A percentile compares a stretch with the other conserved stretches of the same genome.
Evolutionary conservation across 2,888 invertebrate species (phyloP).

Genomic region (Hypomecis atomaria): DNA sequence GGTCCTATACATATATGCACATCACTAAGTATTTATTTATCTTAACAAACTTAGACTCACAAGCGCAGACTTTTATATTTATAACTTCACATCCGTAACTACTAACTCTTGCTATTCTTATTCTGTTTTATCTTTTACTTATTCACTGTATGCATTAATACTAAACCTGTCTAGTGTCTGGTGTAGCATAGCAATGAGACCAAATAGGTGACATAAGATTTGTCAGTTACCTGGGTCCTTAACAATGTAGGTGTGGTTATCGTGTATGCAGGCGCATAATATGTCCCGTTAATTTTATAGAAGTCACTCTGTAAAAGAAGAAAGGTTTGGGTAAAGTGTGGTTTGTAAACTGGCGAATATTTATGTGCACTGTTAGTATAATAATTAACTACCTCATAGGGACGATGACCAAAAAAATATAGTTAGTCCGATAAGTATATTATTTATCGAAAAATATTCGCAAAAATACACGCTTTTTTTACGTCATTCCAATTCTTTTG

Average conservation of each 20-base stretch:
- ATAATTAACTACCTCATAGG: neutral
- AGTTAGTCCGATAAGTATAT: no score
- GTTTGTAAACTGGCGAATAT: neutral
- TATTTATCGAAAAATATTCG: no score
- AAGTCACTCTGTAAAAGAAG: conserved; percentile 83
- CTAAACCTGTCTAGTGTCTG: conserved; percentile 5
- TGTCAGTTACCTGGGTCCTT: conserved; percentile 72
- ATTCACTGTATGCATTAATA: neutral
- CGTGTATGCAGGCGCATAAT: conserved; percentile 72
- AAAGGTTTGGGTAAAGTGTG: conserved; percentile 54
- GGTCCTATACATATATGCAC: no score
- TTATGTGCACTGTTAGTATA: conserved; percentile 2
- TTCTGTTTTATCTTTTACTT: no score
- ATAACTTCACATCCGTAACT: no score
- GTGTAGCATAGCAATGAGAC: conserved; percentile 30
- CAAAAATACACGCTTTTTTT: no score
- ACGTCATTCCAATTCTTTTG: no score
- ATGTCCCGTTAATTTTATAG: conserved; percentile 82
- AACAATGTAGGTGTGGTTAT: conserved; percentile 69
- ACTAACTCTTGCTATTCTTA: no score
- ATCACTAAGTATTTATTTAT: no score
- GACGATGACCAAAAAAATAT: no score
- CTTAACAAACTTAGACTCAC: no score
- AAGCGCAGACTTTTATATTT: no score
- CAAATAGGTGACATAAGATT: conserved; percentile 32